A percentile compares a stretch with the other conserved stretches of the same genome.
phyloP scores from a whole-genome alignment of 2,797 vertebrate genomes.

The Decapterus maruadsi region DNA sequence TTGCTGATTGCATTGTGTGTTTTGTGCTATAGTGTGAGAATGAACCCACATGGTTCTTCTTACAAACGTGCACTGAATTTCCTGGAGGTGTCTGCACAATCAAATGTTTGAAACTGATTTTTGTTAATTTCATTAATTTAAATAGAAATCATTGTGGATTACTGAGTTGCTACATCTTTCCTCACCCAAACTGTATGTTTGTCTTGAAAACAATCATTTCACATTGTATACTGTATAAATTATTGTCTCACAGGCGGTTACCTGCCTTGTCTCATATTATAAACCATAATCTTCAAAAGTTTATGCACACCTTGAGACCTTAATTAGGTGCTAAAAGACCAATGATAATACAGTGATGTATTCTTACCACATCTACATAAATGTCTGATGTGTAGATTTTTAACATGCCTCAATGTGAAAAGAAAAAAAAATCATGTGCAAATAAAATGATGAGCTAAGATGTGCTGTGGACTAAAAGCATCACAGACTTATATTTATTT shows the following conservation, averaged over 20 bases:
- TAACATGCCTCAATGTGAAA: background rate
- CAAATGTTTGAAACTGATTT: background rate
- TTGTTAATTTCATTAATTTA: background rate
- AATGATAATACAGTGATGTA: background rate
- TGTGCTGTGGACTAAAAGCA: background rate
- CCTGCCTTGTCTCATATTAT: background rate
- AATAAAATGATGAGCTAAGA: background rate
- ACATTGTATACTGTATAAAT: background rate
- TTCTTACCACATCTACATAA: background rate
- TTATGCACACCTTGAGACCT: background rate
- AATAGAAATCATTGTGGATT: constrained; percentile 3
- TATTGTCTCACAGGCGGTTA: background rate
- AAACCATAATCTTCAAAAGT: background rate
- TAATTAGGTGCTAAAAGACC: background rate
- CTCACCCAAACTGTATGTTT: background rate
- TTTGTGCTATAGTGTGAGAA: background rate
- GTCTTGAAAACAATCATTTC: background rate
- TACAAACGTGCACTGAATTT: constrained; percentile 17
- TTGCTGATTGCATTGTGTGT: background rate
- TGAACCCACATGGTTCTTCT: background rate
- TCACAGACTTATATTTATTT: background rate
- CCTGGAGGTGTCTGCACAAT: background rate
- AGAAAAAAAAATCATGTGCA: background rate
- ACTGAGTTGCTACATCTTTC: background rate
- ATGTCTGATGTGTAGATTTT: background rate